Percentiles rank a stretch among this genome's conserved stretches.
phyloP scores from a whole-genome alignment of 1,140 invertebrate genomes.

The Rhagoletis zephyria region DNA sequence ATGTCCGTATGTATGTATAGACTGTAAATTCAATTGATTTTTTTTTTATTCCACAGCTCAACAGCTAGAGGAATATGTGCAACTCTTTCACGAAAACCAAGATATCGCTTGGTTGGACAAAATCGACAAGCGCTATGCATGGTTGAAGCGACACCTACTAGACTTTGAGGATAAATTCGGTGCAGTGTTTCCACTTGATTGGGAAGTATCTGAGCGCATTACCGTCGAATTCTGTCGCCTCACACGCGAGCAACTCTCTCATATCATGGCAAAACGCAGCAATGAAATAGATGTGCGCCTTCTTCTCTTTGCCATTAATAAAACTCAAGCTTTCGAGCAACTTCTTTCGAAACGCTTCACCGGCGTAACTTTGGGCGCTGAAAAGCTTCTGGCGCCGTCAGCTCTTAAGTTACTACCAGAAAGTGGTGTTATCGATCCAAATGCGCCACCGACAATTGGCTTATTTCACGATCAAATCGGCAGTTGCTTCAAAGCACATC shows the following conservation, averaged over 20 bases:
- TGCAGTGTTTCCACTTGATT: slow-evolving; percentile 90
- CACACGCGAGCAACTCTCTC: slow-evolving; percentile 83
- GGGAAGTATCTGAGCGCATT: slow-evolving; percentile 96
- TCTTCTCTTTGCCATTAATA: slow-evolving; percentile 94
- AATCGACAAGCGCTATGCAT: slow-evolving; percentile 93
- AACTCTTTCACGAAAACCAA: slow-evolving; percentile 94
- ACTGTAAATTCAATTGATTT: not conserved
- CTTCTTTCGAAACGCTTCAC: slow-evolving; percentile 91
- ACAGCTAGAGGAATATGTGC: slow-evolving; percentile 93
- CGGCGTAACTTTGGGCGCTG: slow-evolving; percentile 74
- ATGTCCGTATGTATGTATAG: too few species aligned
- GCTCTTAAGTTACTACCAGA: too few species aligned
- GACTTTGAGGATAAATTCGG: slow-evolving; percentile 96
- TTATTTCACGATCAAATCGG: too few species aligned
- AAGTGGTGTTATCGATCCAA: too few species aligned
- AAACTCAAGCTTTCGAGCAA: slow-evolving; percentile 93
- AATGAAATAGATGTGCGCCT: slow-evolving; percentile 96
- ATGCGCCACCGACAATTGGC: too few species aligned
- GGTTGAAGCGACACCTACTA: slow-evolving; percentile 97
- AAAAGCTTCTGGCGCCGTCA: too few species aligned
- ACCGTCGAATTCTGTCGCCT: slow-evolving; percentile 92
- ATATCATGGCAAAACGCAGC: slow-evolving; percentile 88
- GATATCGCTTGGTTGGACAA: slow-evolving; percentile 97
- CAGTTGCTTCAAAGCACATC: too few species aligned
- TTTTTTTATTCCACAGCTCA: slow-evolving; percentile 62